phyloP scores from a whole-genome alignment of 2,113 vertebrate species.

The Collichthys lucidus region DNA sequence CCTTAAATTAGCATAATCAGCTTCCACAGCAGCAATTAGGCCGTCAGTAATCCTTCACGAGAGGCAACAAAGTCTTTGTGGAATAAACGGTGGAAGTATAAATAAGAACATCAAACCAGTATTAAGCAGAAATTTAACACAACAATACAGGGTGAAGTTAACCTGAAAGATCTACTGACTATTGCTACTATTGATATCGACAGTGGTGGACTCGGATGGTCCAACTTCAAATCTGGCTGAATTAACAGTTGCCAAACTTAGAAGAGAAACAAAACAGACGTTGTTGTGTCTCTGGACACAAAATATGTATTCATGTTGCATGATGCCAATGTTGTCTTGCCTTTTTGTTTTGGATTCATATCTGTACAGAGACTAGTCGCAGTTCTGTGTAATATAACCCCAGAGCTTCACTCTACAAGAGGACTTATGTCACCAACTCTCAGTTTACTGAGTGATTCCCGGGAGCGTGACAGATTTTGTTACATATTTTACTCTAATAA shows the following conservation, averaged over 20 bases:
- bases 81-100: conserved; percentile 36
- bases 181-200: too few relatives aligned
- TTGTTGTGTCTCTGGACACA: background rate
- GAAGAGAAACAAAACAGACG: background rate
- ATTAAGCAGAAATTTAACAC: conserved; percentile 9
- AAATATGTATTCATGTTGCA: conserved; percentile 22
- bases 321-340: conserved; percentile 53
- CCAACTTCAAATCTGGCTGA: too few relatives aligned
- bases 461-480: conserved; percentile 33
- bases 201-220: too few relatives aligned
- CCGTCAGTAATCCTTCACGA: conserved; percentile 61
- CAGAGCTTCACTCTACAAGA: conserved; percentile 14
- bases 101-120: conserved; percentile 41
- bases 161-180: background rate
- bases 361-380: conserved; percentile 20
- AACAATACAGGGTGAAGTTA: conserved; percentile 11
- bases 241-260: too few relatives aligned
- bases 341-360: conserved; percentile 51
- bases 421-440: conserved; percentile 39
- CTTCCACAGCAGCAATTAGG: conserved; percentile 71
- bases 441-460: conserved; percentile 42
- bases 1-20: conserved; percentile 74
- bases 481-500: conserved; percentile 11
- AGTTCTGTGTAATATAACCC: conserved; percentile 43
- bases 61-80: conserved; percentile 55